Evolutionary conservation across 2,888 invertebrate species (phyloP).

Genomic region (Nymphalis c-album): DNA sequence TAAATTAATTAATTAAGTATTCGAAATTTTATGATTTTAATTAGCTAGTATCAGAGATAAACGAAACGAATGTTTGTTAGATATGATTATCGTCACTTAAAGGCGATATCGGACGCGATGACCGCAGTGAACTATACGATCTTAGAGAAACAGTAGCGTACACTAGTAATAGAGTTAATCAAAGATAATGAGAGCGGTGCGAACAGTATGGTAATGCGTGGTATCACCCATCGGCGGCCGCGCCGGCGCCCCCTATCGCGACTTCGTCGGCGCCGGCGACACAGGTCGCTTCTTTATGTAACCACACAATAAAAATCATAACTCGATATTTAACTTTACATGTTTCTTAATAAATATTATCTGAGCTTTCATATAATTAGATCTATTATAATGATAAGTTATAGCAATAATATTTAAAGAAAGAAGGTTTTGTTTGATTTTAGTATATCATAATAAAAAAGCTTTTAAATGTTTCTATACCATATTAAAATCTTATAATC

Average conservation of each 20-base stretch:
- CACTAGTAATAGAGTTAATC: constrained; percentile 56
- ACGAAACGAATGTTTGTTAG: neutral
- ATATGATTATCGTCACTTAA: neutral
- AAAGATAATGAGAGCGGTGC: constrained; percentile 58
- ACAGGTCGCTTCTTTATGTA: constrained; percentile 35
- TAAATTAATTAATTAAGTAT: no score
- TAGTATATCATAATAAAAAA: no score
- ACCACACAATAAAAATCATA: constrained; percentile 21
- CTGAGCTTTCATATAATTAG: no score
- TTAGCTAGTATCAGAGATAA: neutral
- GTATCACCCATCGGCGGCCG: constrained; percentile 61
- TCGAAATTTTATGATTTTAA: no score
- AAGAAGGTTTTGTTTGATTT: no score
- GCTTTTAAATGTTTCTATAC: no score
- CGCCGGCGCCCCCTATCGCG: constrained; percentile 64
- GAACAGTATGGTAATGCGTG: constrained; percentile 71
- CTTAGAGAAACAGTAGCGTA: constrained; percentile 25
- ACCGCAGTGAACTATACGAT: constrained; percentile 22
- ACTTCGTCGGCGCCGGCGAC: constrained; percentile 63
- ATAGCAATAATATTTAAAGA: no score
- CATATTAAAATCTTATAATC: no score
- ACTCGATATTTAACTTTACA: constrained; percentile 5
- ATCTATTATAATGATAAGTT: no score
- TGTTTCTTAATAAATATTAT: constrained; percentile 2
- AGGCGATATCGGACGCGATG: neutral